phyloP scores from a whole-genome alignment of 2,888 invertebrate species.

The Rambutsinella grinnellia region DNA sequence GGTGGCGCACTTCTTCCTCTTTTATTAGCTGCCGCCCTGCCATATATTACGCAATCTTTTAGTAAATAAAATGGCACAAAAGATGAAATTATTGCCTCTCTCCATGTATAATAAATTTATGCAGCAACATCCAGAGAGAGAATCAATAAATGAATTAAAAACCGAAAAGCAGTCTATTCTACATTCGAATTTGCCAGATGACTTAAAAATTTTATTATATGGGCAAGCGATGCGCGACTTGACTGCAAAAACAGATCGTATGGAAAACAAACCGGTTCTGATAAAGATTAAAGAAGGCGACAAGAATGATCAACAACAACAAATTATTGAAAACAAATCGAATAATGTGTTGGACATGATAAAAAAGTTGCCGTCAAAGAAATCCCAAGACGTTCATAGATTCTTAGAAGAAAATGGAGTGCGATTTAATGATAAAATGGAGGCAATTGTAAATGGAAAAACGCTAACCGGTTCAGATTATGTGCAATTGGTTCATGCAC shows the following conservation, averaged over 20 bases:
- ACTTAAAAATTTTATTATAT: conserved; percentile 13
- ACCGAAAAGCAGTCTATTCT: no score
- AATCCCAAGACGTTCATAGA: not conserved
- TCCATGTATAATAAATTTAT: not conserved
- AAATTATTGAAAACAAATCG: not conserved
- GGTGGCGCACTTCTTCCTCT: conserved; percentile 24
- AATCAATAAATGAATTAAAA: no score
- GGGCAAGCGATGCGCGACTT: not conserved
- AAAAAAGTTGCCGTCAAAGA: no score
- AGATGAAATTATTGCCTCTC: not conserved
- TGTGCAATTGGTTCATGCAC: not conserved
- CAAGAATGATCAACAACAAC: no score
- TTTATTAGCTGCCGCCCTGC: conserved; percentile 8
- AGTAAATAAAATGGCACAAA: no score
- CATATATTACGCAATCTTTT: not conserved
- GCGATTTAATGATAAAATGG: not conserved
- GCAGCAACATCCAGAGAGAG: not conserved
- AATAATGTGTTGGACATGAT: no score
- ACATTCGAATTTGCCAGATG: no score
- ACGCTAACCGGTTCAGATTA: not conserved
- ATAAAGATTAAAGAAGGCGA: no score
- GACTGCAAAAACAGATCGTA: not conserved
- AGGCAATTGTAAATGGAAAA: not conserved
- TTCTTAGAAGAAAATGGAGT: not conserved
- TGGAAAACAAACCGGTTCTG: no score